Evolutionary conservation across 2,888 invertebrate genomes (phyloP).

Genomic region (Cheilosia vulpina): DNA sequence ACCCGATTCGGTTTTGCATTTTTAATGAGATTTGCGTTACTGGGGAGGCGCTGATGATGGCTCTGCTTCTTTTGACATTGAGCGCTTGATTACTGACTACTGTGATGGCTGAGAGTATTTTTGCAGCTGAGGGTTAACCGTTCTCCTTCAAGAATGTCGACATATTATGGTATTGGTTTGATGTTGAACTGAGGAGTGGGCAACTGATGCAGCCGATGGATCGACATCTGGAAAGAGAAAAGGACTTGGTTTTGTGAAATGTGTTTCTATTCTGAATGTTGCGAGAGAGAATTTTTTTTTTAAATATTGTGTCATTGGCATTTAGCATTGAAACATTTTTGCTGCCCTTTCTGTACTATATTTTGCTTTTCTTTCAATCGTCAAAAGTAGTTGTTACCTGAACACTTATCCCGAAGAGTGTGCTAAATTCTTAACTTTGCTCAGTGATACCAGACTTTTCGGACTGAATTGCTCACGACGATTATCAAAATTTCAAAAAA

Average conservation of each 20-base stretch:
- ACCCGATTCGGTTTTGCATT: conserved; percentile 40
- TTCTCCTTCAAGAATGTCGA: conserved; percentile 62
- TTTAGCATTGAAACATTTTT: too few species aligned
- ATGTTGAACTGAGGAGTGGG: not conserved
- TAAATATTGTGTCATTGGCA: not conserved
- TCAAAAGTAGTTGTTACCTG: too few species aligned
- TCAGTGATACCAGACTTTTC: too few species aligned
- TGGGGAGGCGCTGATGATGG: conserved; percentile 1
- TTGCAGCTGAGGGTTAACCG: conserved; percentile 55
- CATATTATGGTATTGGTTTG: conserved; percentile 60
- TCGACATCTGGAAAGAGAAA: conserved; percentile 55
- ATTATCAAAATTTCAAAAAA: too few species aligned
- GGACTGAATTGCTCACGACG: too few species aligned
- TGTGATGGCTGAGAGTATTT: not conserved
- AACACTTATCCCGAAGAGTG: too few species aligned
- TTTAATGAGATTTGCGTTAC: conserved; percentile 40
- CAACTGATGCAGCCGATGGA: not conserved
- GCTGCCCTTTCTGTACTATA: too few species aligned
- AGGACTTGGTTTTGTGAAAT: not conserved
- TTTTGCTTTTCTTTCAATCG: too few species aligned
- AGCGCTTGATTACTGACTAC: conserved; percentile 4
- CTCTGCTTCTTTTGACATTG: conserved; percentile 41
- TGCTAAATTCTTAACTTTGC: too few species aligned
- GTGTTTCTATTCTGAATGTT: too few species aligned
- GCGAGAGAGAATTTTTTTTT: too few species aligned